A percentile compares a stretch with the other conserved stretches of the same genome.
Evolutionary conservation across 2,113 vertebrate species (phyloP).

Genomic region (Semicossyphus pulcher): DNA sequence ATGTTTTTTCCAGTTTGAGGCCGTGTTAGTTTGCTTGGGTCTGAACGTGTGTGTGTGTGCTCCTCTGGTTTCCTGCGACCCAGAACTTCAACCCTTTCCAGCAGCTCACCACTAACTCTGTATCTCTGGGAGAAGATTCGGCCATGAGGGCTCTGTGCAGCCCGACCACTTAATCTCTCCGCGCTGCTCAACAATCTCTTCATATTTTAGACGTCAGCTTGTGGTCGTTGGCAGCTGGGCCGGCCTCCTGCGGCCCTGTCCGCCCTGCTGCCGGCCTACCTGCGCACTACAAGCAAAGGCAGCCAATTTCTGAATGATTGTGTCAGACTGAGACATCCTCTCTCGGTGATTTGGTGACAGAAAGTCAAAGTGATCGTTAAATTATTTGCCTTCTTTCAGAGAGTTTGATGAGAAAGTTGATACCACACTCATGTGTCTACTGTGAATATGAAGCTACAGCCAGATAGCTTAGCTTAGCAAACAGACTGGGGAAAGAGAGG

Average conservation of each 20-base stretch:
- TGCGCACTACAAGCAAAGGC: conserved; percentile 16
- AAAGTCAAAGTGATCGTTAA: too few relatives aligned
- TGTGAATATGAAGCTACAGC: background rate
- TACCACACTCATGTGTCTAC: background rate
- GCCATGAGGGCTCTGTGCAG: conserved; percentile 48
- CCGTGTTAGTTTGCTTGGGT: conserved; percentile 23
- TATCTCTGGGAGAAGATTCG: conserved; percentile 52
- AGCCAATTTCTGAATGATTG: conserved; percentile 27
- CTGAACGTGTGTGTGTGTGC: background rate
- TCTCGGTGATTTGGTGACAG: background rate
- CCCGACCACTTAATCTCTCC: conserved; percentile 49
- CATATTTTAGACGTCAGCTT: conserved; percentile 43
- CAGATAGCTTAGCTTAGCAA: conserved; percentile 5
- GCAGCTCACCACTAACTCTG: conserved; percentile 53
- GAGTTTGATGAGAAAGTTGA: background rate
- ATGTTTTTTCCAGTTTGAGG: conserved; percentile 48
- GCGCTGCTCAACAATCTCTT: conserved; percentile 41
- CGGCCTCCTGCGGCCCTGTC: conserved; percentile 13
- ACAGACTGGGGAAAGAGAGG: background rate
- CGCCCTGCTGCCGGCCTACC: conserved; percentile 22
- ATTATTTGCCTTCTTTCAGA: background rate
- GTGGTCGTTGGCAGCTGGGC: conserved; percentile 36
- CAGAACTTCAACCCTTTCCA: conserved; percentile 61
- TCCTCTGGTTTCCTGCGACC: conserved; percentile 44
- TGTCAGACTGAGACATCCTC: conserved; percentile 32